Evolutionary conservation across 2,888 invertebrate genomes (phyloP).

Genomic region (Dendrolimus houi): DNA sequence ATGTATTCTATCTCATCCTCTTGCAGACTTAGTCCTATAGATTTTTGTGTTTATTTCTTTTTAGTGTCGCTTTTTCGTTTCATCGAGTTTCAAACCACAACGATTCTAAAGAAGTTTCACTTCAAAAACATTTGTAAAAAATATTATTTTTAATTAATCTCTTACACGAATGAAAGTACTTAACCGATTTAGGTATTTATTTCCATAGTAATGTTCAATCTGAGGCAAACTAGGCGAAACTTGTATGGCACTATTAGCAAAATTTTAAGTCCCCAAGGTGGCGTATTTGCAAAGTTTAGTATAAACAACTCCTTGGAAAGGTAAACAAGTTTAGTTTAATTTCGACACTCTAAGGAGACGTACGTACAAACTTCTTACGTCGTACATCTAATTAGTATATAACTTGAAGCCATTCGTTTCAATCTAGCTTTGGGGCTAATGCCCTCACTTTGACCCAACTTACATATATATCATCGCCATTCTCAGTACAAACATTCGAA

Average conservation of each 20-base stretch:
- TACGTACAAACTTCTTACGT: conserved; percentile 44
- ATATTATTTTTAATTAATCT: too few species aligned
- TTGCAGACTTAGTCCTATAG: too few species aligned
- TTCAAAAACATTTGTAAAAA: too few species aligned
- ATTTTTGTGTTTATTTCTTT: too few species aligned
- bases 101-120: too few species aligned
- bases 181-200: too few species aligned
- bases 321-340: conserved; percentile 66
- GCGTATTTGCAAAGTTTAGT: conserved; percentile 55
- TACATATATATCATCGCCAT: conserved; percentile 17
- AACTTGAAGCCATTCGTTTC: conserved; percentile 58
- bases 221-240: conserved; percentile 29
- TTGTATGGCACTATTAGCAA: conserved; percentile 37
- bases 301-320: conserved; percentile 52
- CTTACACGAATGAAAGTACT: too few species aligned
- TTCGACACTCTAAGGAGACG: conserved; percentile 62
- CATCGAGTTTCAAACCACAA: too few species aligned
- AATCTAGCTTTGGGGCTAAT: conserved; percentile 47
- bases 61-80: too few species aligned
- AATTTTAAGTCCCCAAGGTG: conserved; percentile 48
- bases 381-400: conserved; percentile 56
- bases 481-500: conserved; percentile 10
- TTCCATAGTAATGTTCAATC: conserved; percentile 15
- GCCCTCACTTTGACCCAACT: conserved; percentile 19
- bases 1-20: too few species aligned